A percentile compares a stretch with the other conserved stretches of the same genome.
Evolutionary conservation across 2,797 vertebrate genomes (phyloP).

Genomic region (Onychomys torridus): DNA sequence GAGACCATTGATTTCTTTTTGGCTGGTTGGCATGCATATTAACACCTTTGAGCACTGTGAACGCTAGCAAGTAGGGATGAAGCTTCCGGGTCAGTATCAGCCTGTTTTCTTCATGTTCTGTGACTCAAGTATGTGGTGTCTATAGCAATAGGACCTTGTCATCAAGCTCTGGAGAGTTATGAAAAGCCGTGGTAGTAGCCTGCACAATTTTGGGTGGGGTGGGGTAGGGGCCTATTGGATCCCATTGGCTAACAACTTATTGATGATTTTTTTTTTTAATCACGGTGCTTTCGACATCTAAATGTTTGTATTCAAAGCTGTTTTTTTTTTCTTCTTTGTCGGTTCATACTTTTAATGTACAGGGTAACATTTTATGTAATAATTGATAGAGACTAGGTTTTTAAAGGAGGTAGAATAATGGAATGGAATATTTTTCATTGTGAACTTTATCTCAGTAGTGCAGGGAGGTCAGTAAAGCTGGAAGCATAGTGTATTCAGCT

Average conservation of each 20-base stretch:
- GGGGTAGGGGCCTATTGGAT: neutral
- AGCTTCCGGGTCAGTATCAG: neutral
- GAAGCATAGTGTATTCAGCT: neutral
- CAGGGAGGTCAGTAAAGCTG: neutral
- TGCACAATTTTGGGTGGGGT: neutral
- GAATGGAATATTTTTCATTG: neutral
- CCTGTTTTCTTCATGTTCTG: neutral
- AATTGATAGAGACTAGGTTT: slow-evolving; percentile 22
- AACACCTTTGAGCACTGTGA: neutral
- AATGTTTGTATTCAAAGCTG: slow-evolving; percentile 10
- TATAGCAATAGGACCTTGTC: neutral
- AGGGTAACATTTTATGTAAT: slow-evolving; percentile 44
- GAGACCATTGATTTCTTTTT: neutral
- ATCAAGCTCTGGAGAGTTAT: neutral
- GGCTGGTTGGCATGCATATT: neutral
- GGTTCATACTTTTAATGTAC: neutral
- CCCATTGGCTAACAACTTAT: neutral
- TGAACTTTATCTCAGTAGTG: slow-evolving; percentile 4
- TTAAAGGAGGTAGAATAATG: slow-evolving; percentile 30
- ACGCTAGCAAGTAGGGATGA: neutral
- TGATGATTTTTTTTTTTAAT: neutral
- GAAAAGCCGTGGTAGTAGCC: neutral
- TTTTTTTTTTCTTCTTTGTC: slow-evolving; percentile 54
- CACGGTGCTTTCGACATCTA: neutral
- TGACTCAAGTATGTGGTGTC: neutral